A percentile compares a stretch with the other conserved stretches of the same genome.
Conservation (phyloP, 2,797 vertebrate genomes). For the Lepus oiostolus region DNA sequence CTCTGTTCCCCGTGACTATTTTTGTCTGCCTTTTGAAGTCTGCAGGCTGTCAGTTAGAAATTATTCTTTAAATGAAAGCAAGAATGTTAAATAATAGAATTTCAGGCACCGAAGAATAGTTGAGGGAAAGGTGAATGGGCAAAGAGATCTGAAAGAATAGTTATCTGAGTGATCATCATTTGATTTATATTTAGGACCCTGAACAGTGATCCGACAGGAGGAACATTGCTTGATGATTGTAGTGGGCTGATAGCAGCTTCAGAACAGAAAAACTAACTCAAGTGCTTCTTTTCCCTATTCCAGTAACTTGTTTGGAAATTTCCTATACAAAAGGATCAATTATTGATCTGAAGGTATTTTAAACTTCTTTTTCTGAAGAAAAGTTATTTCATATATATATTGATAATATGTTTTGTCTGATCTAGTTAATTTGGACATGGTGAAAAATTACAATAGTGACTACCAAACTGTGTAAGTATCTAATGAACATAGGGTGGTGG, state of each 20-base stretch:
- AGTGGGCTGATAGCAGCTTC: not conserved
- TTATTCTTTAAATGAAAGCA: not conserved
- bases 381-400: constrained; percentile 42
- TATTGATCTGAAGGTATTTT: constrained; percentile 51
- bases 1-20: rapidly evolving
- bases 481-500: not conserved
- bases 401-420: constrained; percentile 32
- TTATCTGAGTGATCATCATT: too few species aligned
- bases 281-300: not conserved
- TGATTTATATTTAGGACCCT: not conserved
- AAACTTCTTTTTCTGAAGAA: constrained; percentile 57
- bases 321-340: constrained; percentile 49
- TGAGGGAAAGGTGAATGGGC: not conserved
- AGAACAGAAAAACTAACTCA: not conserved
- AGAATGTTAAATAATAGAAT: not conserved
- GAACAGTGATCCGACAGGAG: too few species aligned
- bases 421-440: not conserved
- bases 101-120: not conserved
- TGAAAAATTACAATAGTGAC: not conserved
- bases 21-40: not conserved
- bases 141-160: not conserved
- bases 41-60: not conserved
- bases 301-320: constrained; percentile 4
- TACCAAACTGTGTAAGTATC: not conserved
- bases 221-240: not conserved